Percentiles rank a stretch among this genome's conserved stretches.
Evolutionary conservation across 2,888 invertebrate genomes (phyloP).

Genomic region (Selenia dentaria): DNA sequence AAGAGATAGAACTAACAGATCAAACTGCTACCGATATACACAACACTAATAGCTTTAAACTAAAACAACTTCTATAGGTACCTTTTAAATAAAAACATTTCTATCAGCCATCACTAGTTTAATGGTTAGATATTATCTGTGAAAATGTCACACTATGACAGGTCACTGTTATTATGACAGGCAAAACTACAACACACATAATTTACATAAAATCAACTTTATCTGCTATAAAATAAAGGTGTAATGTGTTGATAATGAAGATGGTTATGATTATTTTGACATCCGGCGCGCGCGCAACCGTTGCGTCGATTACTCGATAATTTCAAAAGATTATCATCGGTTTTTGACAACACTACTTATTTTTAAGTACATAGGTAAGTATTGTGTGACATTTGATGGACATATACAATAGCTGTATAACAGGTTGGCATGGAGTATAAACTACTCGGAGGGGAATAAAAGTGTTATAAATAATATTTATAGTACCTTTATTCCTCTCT

Average conservation of each 20-base stretch:
- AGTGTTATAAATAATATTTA: too few species aligned
- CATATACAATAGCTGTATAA: conserved; percentile 23
- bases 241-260: conserved; percentile 7
- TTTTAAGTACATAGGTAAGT: conserved; percentile 44
- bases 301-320: conserved; percentile 81
- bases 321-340: conserved; percentile 73
- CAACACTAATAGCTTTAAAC: conserved; percentile 16
- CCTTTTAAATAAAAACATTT: conserved; percentile 57
- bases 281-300: conserved; percentile 77
- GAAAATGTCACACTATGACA: conserved; percentile 79
- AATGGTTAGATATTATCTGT: conserved; percentile 72
- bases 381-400: conserved; percentile 45
- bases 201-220: conserved; percentile 29
- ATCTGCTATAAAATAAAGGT: conserved; percentile 26
- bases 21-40: conserved; percentile 1
- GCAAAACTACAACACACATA: conserved; percentile 39
- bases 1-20: conserved; percentile 2
- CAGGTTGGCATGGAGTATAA: background rate
- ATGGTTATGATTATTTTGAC: conserved; percentile 60
- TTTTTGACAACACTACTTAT: conserved; percentile 74
- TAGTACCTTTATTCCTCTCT: too few species aligned
- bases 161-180: conserved; percentile 75
- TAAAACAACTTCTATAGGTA: conserved; percentile 26
- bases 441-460: too few species aligned
- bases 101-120: conserved; percentile 70